phyloP scores from a whole-genome alignment of 2,797 vertebrate species.

The Erpetoichthys calabaricus region DNA sequence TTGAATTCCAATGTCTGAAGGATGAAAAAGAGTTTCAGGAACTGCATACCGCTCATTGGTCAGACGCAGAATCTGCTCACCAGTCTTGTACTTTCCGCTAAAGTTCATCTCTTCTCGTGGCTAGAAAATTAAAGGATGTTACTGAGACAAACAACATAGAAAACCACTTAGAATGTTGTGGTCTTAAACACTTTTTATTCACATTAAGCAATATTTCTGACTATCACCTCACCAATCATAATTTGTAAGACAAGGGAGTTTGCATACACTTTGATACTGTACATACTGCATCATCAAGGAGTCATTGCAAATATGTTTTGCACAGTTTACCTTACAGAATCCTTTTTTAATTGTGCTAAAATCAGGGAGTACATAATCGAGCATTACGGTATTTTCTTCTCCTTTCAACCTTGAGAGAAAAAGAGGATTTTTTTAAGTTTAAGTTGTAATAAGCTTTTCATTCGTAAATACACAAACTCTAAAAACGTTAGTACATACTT shows the following conservation, averaged over 20 bases:
- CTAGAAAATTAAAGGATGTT: constrained; percentile 43
- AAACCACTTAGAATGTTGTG: background rate
- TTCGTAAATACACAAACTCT: constrained; percentile 1
- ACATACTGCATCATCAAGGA: too few relatives aligned
- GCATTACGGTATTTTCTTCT: constrained; percentile 82
- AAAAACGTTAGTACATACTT: constrained; percentile 53
- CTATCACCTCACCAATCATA: background rate
- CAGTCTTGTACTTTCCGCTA: constrained; percentile 88
- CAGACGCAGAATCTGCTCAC: constrained; percentile 87
- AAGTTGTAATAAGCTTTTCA: background rate
- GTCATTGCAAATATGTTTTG: too few relatives aligned
- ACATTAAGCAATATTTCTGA: background rate
- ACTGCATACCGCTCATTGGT: constrained; percentile 92
- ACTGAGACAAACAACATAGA: background rate
- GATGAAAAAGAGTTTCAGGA: constrained; percentile 92
- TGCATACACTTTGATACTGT: too few relatives aligned
- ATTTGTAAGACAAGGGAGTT: too few relatives aligned
- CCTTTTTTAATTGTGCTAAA: constrained; percentile 97
- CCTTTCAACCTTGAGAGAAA: constrained; percentile 67
- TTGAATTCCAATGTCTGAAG: constrained; percentile 91
- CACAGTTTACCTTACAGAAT: constrained; percentile 91
- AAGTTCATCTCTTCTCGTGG: constrained; percentile 85
- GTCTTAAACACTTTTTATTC: background rate
- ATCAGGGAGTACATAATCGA: constrained; percentile 91
- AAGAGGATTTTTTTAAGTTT: constrained; percentile 4